Percentiles rank a stretch among this genome's conserved stretches.
These are phyloP conservation scores for Adrianichthys oophorus DNA, from an alignment of 2,797 vertebrate genomes.

Conservation along the genomic window DNA sequence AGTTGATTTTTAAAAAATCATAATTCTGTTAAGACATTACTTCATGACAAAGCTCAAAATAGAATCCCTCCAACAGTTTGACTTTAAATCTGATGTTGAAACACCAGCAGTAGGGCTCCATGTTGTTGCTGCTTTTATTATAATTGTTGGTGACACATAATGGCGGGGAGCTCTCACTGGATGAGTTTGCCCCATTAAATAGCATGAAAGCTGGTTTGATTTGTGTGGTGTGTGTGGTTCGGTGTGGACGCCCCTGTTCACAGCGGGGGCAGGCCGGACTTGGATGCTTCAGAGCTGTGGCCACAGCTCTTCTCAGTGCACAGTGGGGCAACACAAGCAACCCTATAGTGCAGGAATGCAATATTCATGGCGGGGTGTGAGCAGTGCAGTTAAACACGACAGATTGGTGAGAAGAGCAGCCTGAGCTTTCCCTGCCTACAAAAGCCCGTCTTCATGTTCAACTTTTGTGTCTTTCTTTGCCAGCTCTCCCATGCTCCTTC, in stretches of 20 bases:
- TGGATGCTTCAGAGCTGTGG: conserved; percentile 40
- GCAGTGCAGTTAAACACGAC: conserved; percentile 72
- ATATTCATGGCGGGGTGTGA: conserved; percentile 79
- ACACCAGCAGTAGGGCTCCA: conserved; percentile 20
- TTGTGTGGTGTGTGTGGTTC: conserved; percentile 35
- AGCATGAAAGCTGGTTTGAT: conserved; percentile 42
- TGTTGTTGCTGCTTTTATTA: conserved; percentile 25
- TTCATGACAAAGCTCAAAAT: conserved; percentile 6
- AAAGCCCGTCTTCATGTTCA: conserved; percentile 43
- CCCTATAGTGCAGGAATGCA: conserved; percentile 74
- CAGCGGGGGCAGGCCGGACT: conserved; percentile 37
- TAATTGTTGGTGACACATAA: conserved; percentile 51
- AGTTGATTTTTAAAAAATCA: no score
- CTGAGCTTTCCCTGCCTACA: conserved; percentile 42
- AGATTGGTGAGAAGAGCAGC: conserved; percentile 74
- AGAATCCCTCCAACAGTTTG: conserved; percentile 15
- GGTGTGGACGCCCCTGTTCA: conserved; percentile 30
- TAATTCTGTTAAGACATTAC: conserved; percentile 6
- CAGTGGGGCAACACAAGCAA: conserved; percentile 66
- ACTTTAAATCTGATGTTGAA: conserved; percentile 21
- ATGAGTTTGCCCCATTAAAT: conserved; percentile 26
- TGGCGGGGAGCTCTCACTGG: conserved; percentile 35
- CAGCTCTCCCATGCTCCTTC: conserved; percentile 52
- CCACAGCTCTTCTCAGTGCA: conserved; percentile 49
- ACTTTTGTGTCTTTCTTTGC: conserved; percentile 55